Conservation (phyloP, 64 coral and sea anemone species). For the Montipora capricornis region DNA sequence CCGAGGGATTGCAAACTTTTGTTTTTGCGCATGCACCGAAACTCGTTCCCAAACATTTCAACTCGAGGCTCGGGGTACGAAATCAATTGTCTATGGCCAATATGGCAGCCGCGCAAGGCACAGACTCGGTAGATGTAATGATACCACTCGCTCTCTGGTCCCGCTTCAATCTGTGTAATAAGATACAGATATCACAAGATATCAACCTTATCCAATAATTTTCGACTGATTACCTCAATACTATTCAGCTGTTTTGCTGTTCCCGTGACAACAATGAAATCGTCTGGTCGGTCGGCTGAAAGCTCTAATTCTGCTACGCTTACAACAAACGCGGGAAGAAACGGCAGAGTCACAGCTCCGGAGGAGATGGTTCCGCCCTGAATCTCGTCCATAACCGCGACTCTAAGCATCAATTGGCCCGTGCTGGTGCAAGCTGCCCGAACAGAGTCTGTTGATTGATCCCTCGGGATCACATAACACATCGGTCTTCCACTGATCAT, state of each 20-base stretch:
- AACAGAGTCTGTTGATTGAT: neutral
- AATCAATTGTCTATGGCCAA: no score
- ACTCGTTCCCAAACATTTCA: no score
- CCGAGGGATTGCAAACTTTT: no score
- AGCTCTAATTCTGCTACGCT: conserved; percentile 68
- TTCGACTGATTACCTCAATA: conserved; percentile 50
- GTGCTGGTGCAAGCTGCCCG: conserved; percentile 33
- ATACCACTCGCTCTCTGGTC: neutral
- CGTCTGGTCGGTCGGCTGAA: conserved; percentile 45
- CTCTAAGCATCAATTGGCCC: conserved; percentile 66
- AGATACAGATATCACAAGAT: no score
- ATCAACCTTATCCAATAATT: neutral
- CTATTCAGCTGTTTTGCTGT: conserved; percentile 57
- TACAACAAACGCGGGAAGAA: conserved; percentile 81
- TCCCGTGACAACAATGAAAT: conserved; percentile 53
- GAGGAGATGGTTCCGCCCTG: conserved; percentile 62
- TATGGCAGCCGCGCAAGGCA: no score
- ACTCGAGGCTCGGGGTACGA: no score
- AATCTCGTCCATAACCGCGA: conserved; percentile 74
- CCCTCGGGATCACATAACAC: conserved; percentile 72
- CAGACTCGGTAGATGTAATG: no score
- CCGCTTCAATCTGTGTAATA: neutral
- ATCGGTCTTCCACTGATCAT: conserved; percentile 45
- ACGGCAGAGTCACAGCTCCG: conserved; percentile 54
- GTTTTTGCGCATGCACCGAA: no score